phyloP scores from a whole-genome alignment of 1,140 invertebrate genomes.

The Acromyrmex echinatior region DNA sequence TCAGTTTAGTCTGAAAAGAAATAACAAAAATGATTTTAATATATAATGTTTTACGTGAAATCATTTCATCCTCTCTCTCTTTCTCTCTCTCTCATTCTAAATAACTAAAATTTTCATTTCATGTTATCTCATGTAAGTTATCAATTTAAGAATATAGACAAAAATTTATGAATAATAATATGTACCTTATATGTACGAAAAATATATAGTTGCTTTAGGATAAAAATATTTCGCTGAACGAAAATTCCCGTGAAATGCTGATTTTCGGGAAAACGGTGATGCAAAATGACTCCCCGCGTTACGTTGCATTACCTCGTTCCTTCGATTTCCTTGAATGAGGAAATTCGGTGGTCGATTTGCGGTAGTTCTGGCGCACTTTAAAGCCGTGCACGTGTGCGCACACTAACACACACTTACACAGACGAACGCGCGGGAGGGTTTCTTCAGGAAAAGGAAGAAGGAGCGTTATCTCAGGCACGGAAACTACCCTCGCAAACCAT shows the following conservation, averaged over 20 bases:
- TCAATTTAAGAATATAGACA: constrained; percentile 1
- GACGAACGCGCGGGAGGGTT: background rate
- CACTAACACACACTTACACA: background rate
- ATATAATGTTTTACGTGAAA: background rate
- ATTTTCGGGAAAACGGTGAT: constrained; percentile 23
- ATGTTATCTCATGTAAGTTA: background rate
- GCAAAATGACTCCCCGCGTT: constrained; percentile 4
- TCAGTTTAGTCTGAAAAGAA: background rate
- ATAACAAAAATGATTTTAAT: background rate
- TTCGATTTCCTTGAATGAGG: constrained; percentile 28
- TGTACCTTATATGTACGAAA: background rate
- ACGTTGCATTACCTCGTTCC: constrained; percentile 31
- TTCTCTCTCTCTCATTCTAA: background rate
- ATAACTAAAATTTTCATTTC: background rate
- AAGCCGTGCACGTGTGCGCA: background rate
- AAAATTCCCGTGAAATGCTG: constrained; percentile 60
- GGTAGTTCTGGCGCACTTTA: constrained; percentile 40
- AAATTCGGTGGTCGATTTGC: constrained; percentile 56
- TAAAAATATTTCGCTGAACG: constrained; percentile 31
- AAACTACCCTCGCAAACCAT: constrained; percentile 66
- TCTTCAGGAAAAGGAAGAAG: constrained; percentile 39
- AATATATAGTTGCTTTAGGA: background rate
- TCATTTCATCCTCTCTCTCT: background rate
- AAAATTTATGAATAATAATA: background rate
- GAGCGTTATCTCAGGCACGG: constrained; percentile 69